Base-by-base conservation (phyloP, 1,140 invertebrate species). In the Drosophila pseudoananassae region DNA sequence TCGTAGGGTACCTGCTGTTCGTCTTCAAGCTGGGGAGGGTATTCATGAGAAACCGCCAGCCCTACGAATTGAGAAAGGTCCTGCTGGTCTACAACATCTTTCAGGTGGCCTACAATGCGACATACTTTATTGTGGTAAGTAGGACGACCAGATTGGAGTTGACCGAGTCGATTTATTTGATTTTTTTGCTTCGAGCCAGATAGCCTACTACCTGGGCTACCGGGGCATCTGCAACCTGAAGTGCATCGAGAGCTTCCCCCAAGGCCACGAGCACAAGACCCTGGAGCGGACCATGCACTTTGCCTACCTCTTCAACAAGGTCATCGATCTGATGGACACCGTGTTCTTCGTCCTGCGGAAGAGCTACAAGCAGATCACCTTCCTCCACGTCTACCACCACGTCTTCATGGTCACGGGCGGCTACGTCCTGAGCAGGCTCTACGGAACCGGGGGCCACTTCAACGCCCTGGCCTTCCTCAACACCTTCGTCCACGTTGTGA, bases 301-400 rank as follows among this genome's bases (percentile, higher is more conserved):
- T 45, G 68, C 78, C 0, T 90, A 79, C n/a, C 38, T 68, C 1
- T 8, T 90, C 8, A 87, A 90, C 46, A 89, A 91, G 31, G 45
- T 87, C 1, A 14, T 94, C 0, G 95, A 96, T 82, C 92, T 96
- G 0, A 31, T 95, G 1, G 95, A 96, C 68, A 96, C 95, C 8
- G 93, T 98, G 38, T 98, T 98, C 92, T 97, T 98, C 91, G 94
- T 98, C 8, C 92, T 98, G 10, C 93, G 96, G n/a, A 98, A 98
- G 91, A 98, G 97, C 82, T 93, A 95, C 52, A 94, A 94, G 53
- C 97, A 98, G 88, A 92, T 97, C 15, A 95, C 95, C 10, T 96
- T 98, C 80, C 93, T 98, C 1, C 97, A 98, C 77, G 94, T 98
- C 0, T 97, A 97, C 90, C 97, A 98, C 90, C 97, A 98, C 90